Conservation (phyloP, 2,888 invertebrate species). For the Amphipoea lucens region DNA sequence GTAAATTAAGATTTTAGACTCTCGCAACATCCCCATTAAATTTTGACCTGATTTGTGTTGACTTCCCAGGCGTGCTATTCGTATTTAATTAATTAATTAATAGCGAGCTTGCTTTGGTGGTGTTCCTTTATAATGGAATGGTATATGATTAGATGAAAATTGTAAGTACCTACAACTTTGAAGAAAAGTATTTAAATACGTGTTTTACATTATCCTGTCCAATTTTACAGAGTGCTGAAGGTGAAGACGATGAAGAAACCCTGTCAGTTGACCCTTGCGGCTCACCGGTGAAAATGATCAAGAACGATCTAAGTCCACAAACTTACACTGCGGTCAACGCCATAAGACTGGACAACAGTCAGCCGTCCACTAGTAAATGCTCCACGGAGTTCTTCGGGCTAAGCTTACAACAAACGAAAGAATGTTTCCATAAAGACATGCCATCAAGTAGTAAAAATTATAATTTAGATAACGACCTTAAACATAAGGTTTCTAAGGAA, state of each 20-base stretch:
- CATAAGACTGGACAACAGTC: conserved; percentile 67
- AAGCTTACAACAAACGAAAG: conserved; percentile 82
- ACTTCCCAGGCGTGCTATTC: background rate
- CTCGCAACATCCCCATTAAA: background rate
- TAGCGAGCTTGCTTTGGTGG: background rate
- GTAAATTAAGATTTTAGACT: background rate
- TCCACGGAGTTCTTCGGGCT: conserved; percentile 80
- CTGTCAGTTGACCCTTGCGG: conserved; percentile 88
- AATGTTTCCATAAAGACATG: conserved; percentile 83
- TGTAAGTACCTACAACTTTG: background rate
- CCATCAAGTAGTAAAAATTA: conserved; percentile 86
- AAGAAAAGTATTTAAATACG: background rate
- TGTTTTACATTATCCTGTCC: background rate
- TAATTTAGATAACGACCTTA: conserved; percentile 79
- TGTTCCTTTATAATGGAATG: background rate
- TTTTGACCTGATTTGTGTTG: background rate
- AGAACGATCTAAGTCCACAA: conserved; percentile 82
- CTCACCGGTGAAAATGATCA: conserved; percentile 81
- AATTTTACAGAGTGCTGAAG: conserved; percentile 84
- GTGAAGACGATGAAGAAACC: conserved; percentile 91
- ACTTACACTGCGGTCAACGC: conserved; percentile 61
- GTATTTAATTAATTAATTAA: conserved; percentile 5
- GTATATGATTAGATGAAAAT: background rate
- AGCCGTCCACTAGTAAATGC: conserved; percentile 75
- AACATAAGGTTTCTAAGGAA: conserved; percentile 78